phyloP scores from a whole-genome alignment of 2,797 vertebrate genomes.

The Gobio occitaniae region DNA sequence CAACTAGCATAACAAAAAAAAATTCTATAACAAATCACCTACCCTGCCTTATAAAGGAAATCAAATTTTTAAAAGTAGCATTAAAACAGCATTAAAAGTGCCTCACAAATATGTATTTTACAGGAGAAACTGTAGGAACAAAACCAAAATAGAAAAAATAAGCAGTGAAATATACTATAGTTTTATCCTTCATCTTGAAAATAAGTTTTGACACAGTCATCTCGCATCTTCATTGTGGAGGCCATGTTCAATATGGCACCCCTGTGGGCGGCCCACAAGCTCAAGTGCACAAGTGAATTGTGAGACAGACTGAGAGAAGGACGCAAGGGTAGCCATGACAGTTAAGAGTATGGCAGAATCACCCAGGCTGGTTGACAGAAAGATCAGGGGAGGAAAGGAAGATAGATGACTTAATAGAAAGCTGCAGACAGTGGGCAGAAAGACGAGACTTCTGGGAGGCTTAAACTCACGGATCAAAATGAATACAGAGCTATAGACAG shows the following conservation, averaged over 20 bases:
- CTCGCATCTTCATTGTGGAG: conserved; percentile 52
- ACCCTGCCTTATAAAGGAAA: no score
- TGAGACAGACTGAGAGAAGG: conserved; percentile 37
- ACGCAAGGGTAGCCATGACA: conserved; percentile 51
- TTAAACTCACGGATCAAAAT: conserved; percentile 69
- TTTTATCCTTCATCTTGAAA: conserved; percentile 26
- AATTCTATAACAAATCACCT: no score
- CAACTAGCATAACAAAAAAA: no score
- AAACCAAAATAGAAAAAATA: conserved; percentile 5
- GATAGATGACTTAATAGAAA: conserved; percentile 82
- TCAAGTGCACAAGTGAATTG: conserved; percentile 53
- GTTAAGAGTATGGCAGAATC: conserved; percentile 63
- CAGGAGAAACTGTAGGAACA: not conserved
- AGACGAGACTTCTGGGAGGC: conserved; percentile 78
- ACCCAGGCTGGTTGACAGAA: conserved; percentile 73
- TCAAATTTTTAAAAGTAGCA: not conserved
- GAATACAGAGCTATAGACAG: conserved; percentile 74
- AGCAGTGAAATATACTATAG: not conserved
- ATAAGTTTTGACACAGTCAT: conserved; percentile 37
- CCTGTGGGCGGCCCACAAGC: conserved; percentile 38
- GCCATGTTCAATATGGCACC: conserved; percentile 53
- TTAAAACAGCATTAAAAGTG: not conserved
- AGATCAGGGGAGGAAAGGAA: conserved; percentile 75
- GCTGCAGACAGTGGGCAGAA: conserved; percentile 76
- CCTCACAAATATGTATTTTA: not conserved